Base-by-base conservation (phyloP, 1,140 invertebrate species). In the Scaptomyza graminum region DNA sequence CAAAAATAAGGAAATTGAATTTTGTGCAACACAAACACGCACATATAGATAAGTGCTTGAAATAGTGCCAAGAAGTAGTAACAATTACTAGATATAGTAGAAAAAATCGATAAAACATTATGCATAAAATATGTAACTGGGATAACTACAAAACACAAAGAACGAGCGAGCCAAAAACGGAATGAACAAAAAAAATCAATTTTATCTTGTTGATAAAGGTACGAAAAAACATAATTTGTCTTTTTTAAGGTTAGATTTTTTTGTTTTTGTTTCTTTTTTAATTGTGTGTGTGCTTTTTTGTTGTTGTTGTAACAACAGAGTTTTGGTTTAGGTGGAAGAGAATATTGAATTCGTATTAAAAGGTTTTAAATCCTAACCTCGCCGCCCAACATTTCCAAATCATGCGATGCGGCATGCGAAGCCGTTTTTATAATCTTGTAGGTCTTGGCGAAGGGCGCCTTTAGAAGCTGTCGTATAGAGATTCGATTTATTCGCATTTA, bases 401-500 rank as follows among this genome's bases (percentile, higher is more conserved):
- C 96, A 92, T 95, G 95, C 80, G 95, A 96, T 93, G 95, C 94
- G 88, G 96, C 96, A 94, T 91, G 90, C 74, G 90, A 91, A 64
- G 90, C 90, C 90, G 95, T 97, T 96, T 97, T 97, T 94, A 98
- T 95, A 93, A 98, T 96, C 93, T 95, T 96, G 95, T 97, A 97
- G 94, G 97, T 95, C 95, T 97, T 97, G 94, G 96, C 96, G 94
- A 97, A 97, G 88, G 97, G 97, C 92, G 96, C 97, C 95, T 97
- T 98, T 95, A 98, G 95, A 93, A 97, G 95, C 96, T 97, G 95
- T 81, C 67, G 76, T 64, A 71, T 76, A 77, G 51, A 76, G 49
- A 72, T 76, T 79, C 55, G 25, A 25, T 79, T 79, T 34, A 34
- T 34, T 34, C 50, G 57, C 47, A 76, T 63, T 34, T 3, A 31